Evolutionary conservation across 2,797 vertebrate genomes (phyloP), one percentile per base, ranked within the genome.

Genomic region (Sebastes melanostomus): DNA sequence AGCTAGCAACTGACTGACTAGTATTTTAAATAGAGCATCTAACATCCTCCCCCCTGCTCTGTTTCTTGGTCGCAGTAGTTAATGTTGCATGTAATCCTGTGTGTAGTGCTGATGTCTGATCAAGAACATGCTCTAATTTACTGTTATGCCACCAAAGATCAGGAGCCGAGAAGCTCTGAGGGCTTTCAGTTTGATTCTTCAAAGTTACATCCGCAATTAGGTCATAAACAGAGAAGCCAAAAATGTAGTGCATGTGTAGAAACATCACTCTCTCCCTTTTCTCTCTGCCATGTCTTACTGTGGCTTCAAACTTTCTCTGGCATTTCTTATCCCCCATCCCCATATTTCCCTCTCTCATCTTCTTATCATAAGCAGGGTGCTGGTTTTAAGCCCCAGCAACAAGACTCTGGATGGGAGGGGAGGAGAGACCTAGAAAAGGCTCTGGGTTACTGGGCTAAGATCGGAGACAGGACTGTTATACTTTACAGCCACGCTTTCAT

Each of bases 1-100:
- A 46, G 8, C 73, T 29, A 70, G 70, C 80, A 61, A 78, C 74
- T 61, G 63, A 75, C 77, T 70, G 80, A 77, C 68, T 58, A 14
- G 69, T 87, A 77, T 86, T 88, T 86, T 84, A 86, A 87, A 85
- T 80, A 84, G 83, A 89, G 78, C 86, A 77, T 84, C 81, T 65
- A 81, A 85, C 34, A 62, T 62, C 34, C 30, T 60, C 66, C 63
- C 59, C 59, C 5, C 65, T 65, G 76, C 69, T 76, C 81, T 72
- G 81, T 58, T 74, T 84, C 46, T 69, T 42, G 55, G 55, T 69
- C 9, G 6, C 76, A 75, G 27, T 60, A 34, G 79, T 58, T 61
- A 62, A 66, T 60, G 56, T 62, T 77, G 62, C 34, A 27, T 77
- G 66, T 89, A 85, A 85, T 80, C 84, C 78, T 59, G 38, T 38